phyloP scores from a whole-genome alignment of 1,140 invertebrate species.

The Platorchestia sp. region DNA sequence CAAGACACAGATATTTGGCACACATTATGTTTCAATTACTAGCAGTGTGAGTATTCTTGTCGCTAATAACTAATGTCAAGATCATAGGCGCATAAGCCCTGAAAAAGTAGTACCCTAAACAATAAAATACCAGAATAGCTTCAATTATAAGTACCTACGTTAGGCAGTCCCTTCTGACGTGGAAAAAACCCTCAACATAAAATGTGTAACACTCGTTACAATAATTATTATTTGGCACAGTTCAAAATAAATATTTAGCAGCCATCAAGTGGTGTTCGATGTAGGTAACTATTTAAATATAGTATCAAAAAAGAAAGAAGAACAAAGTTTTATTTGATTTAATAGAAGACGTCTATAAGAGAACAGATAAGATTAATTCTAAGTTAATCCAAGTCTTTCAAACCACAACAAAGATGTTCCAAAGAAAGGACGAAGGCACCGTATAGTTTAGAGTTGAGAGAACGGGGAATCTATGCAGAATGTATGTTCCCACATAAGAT shows the following conservation, averaged over 20 bases:
- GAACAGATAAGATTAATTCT: too few relatives aligned
- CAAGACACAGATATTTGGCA: background rate
- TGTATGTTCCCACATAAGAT: too few relatives aligned
- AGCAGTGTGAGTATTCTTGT: background rate
- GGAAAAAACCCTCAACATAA: background rate
- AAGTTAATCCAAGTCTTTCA: too few relatives aligned
- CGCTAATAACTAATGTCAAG: background rate
- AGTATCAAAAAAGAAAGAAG: too few relatives aligned
- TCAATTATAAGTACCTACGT: background rate
- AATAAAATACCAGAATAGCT: background rate
- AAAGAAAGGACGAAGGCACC: too few relatives aligned
- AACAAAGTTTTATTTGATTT: too few relatives aligned
- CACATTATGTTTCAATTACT: background rate
- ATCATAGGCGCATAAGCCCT: background rate
- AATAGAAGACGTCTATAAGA: too few relatives aligned
- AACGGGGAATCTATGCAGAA: too few relatives aligned
- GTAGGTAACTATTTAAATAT: too few relatives aligned
- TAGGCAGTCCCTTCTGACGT: background rate
- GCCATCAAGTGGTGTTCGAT: background rate
- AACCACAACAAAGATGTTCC: too few relatives aligned
- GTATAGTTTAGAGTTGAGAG: too few relatives aligned
- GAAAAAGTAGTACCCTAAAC: background rate
- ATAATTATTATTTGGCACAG: background rate
- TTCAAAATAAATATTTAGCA: background rate
- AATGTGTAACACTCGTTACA: background rate